Evolutionary conservation across 2,888 invertebrate genomes (phyloP).

Genomic region (Teleiodes luculella): DNA sequence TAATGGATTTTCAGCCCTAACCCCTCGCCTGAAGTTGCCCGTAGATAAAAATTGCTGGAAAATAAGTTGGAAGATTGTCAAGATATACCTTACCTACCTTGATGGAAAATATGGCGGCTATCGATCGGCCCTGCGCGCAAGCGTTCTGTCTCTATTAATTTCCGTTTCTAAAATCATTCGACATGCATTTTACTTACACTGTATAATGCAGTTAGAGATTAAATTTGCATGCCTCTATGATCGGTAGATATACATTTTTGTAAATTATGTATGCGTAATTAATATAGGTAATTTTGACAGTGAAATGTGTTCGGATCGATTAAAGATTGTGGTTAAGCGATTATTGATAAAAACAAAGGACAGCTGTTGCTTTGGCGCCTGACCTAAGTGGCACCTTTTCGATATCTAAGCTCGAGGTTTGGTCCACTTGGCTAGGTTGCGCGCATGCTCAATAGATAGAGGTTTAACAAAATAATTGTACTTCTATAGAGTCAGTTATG

Average conservation of each 20-base stretch:
- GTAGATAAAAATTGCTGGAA: not conserved
- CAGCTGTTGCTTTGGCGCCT: constrained; percentile 35
- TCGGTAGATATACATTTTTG: not conserved
- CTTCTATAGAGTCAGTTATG: constrained; percentile 58
- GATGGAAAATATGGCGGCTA: constrained; percentile 30
- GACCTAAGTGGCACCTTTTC: constrained; percentile 32
- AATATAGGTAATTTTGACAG: not conserved
- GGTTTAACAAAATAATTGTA: constrained; percentile 49
- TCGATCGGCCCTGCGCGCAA: constrained; percentile 67
- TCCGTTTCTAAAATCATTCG: constrained; percentile 21
- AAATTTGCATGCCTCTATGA: not conserved
- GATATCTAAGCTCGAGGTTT: constrained; percentile 44
- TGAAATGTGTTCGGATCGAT: not conserved
- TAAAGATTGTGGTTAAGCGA: not conserved
- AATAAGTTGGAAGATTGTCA: not conserved
- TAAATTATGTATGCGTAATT: not conserved
- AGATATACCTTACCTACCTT: constrained; percentile 8
- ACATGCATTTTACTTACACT: constrained; percentile 3
- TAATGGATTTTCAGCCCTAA: constrained; percentile 30
- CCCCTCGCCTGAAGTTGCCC: constrained; percentile 17
- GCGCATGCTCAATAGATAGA: constrained; percentile 59
- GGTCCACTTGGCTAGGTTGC: constrained; percentile 57
- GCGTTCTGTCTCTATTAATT: constrained; percentile 45
- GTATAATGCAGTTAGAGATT: not conserved
- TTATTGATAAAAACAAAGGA: constrained; percentile 24